These are phyloP conservation scores for Paramuricea clavata DNA, from an alignment of 92 coral and sea anemone genomes.

Conservation along the genomic window DNA sequence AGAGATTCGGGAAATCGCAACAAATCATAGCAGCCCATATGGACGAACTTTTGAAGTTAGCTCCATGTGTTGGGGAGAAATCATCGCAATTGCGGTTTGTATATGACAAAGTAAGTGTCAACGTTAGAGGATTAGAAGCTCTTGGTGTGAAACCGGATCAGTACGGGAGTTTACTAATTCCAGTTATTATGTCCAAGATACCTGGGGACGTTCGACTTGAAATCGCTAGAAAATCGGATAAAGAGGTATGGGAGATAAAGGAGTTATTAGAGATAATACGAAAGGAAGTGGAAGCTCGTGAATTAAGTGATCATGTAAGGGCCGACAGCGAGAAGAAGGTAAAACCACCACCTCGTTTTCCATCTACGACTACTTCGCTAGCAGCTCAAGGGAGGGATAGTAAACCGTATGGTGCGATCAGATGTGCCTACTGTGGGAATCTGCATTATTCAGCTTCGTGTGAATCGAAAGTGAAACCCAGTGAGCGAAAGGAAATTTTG, in stretches of 20 bases:
- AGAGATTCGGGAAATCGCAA: constrained; percentile 26
- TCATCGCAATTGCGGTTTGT: background rate
- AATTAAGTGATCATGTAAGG: constrained; percentile 1
- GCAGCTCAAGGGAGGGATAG: background rate
- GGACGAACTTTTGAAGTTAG: constrained; percentile 19
- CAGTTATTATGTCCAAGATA: constrained; percentile 22
- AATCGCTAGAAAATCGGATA: background rate
- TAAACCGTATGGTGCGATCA: background rate
- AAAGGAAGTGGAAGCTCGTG: constrained; percentile 32
- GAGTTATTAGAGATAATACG: background rate
- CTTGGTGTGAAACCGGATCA: background rate
- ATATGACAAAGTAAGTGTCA: constrained; percentile 21
- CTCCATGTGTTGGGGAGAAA: constrained; percentile 1
- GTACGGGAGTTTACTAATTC: constrained; percentile 25
- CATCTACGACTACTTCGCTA: background rate
- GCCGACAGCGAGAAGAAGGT: background rate
- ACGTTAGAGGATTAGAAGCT: background rate
- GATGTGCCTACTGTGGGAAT: background rate
- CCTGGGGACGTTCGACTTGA: background rate
- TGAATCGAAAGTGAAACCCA: background rate
- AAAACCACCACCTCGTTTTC: no score
- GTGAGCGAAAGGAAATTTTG: background rate
- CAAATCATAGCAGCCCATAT: constrained; percentile 29
- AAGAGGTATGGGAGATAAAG: constrained; percentile 21
- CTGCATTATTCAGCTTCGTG: background rate